phyloP scores from a whole-genome alignment of 53 echinoderm and acorn worm species.

The Patiria pectinifera region DNA sequence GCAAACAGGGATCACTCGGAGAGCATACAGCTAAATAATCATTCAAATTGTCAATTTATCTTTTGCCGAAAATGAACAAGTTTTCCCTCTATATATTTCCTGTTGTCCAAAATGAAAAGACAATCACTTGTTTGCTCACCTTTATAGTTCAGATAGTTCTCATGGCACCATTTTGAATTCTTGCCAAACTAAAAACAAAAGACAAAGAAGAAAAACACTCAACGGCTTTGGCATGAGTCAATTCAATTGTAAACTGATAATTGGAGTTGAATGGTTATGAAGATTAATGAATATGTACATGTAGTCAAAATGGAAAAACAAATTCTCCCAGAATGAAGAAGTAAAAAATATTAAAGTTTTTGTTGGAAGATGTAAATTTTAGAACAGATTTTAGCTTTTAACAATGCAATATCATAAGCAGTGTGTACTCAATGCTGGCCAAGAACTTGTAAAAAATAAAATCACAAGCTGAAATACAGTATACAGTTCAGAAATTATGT shows the following conservation, averaged over 20 bases:
- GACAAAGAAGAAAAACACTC: background rate
- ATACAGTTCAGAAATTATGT: background rate
- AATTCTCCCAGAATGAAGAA: too few relatives aligned
- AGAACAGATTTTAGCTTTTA: too few relatives aligned
- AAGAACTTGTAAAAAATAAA: too few relatives aligned
- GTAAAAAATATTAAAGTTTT: too few relatives aligned
- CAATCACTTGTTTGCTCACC: slow-evolving; percentile 40
- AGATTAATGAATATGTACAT: background rate
- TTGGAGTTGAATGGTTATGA: background rate
- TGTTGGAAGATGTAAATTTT: too few relatives aligned
- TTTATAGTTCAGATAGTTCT: slow-evolving; percentile 94
- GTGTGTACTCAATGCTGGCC: too few relatives aligned
- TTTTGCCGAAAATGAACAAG: too few relatives aligned
- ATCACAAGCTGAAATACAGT: background rate
- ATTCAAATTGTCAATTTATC: background rate
- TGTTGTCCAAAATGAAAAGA: background rate
- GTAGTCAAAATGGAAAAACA: too few relatives aligned
- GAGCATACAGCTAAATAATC: background rate
- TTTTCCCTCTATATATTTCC: background rate
- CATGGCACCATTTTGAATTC: slow-evolving; percentile 94
- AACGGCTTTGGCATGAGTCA: background rate
- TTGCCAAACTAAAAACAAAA: slow-evolving; percentile 75
- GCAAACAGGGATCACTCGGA: too few relatives aligned
- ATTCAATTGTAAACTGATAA: background rate
- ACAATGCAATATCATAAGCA: too few relatives aligned